Evolutionary conservation across 2,797 vertebrate species (phyloP).

Genomic region (Pantherophis alleghaniensis): DNA sequence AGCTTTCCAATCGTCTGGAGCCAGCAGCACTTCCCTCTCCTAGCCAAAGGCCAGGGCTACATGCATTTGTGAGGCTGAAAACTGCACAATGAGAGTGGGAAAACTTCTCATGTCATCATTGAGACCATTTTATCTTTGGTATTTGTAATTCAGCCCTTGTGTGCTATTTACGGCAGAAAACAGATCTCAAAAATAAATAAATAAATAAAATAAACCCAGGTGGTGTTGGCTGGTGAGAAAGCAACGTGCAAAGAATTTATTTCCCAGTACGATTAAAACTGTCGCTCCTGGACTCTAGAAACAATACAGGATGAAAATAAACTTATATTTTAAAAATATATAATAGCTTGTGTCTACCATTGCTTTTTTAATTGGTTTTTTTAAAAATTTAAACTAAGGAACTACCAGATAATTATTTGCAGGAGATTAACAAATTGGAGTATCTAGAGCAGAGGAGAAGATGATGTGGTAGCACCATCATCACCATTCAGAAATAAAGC

Average conservation of each 20-base stretch:
- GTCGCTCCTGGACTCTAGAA: not conserved
- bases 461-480: not conserved
- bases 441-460: not conserved
- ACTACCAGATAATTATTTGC: not conserved
- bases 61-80: not conserved
- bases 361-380: not conserved
- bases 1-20: not conserved
- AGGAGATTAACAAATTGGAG: not conserved
- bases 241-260: not conserved
- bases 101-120: not conserved
- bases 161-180: slow-evolving; percentile 6
- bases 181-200: not conserved
- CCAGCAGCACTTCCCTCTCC: not conserved
- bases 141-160: not conserved
- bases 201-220: not conserved
- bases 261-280: not conserved
- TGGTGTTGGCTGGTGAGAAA: not conserved
- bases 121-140: slow-evolving; percentile 4
- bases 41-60: not conserved
- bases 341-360: too few species aligned
- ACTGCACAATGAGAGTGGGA: not conserved
- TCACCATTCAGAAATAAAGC: not conserved
- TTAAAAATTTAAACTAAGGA: not conserved
- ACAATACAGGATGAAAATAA: not conserved
- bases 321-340: not conserved